Base-by-base conservation (phyloP, 2,888 invertebrate genomes). In the Pantelozetes paolii region DNA sequence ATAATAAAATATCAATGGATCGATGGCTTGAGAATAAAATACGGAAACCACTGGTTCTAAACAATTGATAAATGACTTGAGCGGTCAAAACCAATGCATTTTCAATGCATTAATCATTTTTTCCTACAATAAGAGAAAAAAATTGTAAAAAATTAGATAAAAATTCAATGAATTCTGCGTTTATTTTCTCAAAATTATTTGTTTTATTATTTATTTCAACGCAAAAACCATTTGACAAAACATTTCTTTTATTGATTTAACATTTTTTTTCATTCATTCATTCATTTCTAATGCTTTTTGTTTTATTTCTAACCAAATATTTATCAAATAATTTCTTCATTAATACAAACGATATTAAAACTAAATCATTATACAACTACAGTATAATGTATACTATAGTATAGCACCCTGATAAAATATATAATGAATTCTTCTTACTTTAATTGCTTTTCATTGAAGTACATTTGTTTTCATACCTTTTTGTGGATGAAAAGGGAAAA, bases 101-200 rank as follows among this genome's bases (percentile, higher is more conserved):
- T n/a, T 62, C 36, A 18, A 2, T 6, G 32, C 62, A 62, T 62
- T 62, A 28, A 62, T 62, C 62, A 62, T 62, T 62, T 36, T 18
- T 54, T 26, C 26, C 23, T 54, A 54, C 1, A 54, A 11, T 26
- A 23, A n/a, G n/a, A n/a, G n/a, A 23, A 54, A 54, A 54, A 54
- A 11, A 8, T 11, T 54, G 23, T 26, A 26, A 23, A 54, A 54
- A 54, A 54, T 54, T 23, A 26, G 23, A n/a, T 26, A 23, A 54
- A 54, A 54, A 54, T 26, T 3, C 23, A 23, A 23, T 5, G 54
- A n/a, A n/a, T n/a, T n/a, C n/a, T n/a, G n/a, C n/a, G n/a, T n/a
- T n/a, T n/a, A n/a, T n/a, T n/a, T n/a, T 28, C 26, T 28, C n/a
- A 18, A 59, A 59, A 59, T 26, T 59, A n/a, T 18, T 28, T 2